Conservation (phyloP, 2,797 vertebrate genomes). For the Anas georgica region DNA sequence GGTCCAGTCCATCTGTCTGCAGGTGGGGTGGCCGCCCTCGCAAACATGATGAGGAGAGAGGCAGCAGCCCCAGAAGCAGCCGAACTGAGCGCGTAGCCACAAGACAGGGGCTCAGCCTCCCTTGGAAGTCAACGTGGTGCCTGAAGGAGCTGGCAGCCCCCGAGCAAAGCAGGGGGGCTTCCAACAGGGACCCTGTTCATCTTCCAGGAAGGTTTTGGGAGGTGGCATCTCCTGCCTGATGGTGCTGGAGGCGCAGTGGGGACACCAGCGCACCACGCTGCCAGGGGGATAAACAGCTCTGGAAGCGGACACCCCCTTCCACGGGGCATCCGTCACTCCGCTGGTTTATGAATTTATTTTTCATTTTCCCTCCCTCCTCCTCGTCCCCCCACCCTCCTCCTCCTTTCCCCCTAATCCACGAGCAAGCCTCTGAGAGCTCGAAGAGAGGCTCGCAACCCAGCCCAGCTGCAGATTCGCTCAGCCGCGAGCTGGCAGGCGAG, state of each 20-base stretch:
- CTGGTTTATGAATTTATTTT: slow-evolving; percentile 7
- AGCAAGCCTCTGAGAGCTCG: slow-evolving; percentile 27
- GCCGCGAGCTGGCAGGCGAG: slow-evolving; percentile 24
- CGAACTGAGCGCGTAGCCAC: neutral
- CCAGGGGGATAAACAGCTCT: neutral
- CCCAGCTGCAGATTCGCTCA: slow-evolving; percentile 62
- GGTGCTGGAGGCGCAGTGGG: neutral
- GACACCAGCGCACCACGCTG: neutral
- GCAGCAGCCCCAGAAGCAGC: neutral
- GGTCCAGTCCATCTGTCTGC: neutral
- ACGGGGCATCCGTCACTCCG: neutral
- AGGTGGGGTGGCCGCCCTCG: neutral
- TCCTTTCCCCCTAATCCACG: neutral
- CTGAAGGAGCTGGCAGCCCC: neutral
- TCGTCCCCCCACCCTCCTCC: neutral
- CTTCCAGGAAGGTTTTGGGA: neutral
- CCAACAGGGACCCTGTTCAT: neutral
- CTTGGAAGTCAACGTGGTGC: neutral
- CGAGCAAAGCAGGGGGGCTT: neutral
- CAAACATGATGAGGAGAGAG: neutral
- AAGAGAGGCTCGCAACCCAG: neutral
- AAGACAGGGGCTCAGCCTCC: neutral
- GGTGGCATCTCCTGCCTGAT: neutral
- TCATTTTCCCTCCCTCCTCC: slow-evolving; percentile 3
- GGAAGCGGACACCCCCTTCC: neutral